Evolutionary conservation across 2,797 vertebrate genomes (phyloP).

Genomic region (Falco biarmicus): DNA sequence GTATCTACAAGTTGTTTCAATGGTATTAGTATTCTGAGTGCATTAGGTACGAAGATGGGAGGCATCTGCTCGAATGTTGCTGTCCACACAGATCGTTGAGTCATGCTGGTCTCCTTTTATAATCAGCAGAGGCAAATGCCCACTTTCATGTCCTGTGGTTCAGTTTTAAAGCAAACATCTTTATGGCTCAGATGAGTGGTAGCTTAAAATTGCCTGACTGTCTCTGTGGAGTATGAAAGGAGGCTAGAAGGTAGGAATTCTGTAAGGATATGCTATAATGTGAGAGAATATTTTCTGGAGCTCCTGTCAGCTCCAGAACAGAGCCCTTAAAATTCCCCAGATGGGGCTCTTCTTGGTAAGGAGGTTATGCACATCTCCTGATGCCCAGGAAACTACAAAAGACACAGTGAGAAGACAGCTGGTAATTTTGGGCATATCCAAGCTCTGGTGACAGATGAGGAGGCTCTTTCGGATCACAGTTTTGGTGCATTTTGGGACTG

Average conservation of each 20-base stretch:
- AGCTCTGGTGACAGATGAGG: background rate
- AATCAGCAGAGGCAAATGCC: background rate
- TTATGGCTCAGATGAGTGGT: background rate
- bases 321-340: background rate
- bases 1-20: background rate
- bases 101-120: background rate
- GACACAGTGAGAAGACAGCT: background rate
- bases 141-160: background rate
- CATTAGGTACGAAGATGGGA: background rate
- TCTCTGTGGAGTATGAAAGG: background rate
- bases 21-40: background rate
- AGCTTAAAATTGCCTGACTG: background rate
- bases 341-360: background rate
- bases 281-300: background rate
- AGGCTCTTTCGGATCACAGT: background rate
- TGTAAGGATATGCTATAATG: background rate
- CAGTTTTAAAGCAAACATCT: background rate
- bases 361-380: background rate
- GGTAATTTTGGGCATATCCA: background rate
- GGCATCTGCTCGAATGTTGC: background rate
- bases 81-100: background rate
- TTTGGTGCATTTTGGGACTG: background rate
- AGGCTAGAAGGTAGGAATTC: background rate
- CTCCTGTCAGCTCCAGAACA: background rate
- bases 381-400: background rate